These are phyloP conservation scores for Drosophila mauritiana DNA, from an alignment of 1,140 invertebrate genomes.

Conservation along the genomic window DNA sequence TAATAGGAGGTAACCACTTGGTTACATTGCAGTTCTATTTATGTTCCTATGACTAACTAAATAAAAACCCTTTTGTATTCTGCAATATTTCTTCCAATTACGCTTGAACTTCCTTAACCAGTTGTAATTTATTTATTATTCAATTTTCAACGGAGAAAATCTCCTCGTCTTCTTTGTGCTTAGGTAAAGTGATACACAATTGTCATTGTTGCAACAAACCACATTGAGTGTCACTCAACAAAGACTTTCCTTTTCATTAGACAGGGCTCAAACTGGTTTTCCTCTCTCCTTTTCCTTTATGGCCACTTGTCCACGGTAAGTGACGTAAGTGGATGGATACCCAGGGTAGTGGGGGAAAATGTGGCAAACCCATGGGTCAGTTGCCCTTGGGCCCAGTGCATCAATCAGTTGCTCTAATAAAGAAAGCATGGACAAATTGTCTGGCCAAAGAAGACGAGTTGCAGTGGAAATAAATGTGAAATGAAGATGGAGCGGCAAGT, in stretches of 20 bases:
- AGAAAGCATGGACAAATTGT: slow-evolving; percentile 49
- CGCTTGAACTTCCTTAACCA: not conserved
- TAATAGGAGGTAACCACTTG: too few relatives aligned
- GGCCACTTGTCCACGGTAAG: slow-evolving; percentile 32
- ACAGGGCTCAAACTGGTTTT: slow-evolving; percentile 30
- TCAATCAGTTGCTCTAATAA: slow-evolving; percentile 43
- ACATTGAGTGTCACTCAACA: slow-evolving; percentile 55
- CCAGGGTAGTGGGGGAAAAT: slow-evolving; percentile 6
- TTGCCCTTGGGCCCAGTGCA: slow-evolving; percentile 65
- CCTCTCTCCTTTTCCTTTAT: slow-evolving; percentile 4
- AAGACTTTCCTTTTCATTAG: slow-evolving; percentile 70
- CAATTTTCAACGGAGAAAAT: slow-evolving; percentile 5
- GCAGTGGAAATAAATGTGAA: slow-evolving; percentile 48
- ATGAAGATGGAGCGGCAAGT: slow-evolving; percentile 14
- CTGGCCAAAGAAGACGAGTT: slow-evolving; percentile 8
- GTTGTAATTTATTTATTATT: slow-evolving; percentile 5
- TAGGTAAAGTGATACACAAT: slow-evolving; percentile 34
- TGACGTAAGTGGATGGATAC: slow-evolving; percentile 57
- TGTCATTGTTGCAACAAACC: slow-evolving; percentile 31
- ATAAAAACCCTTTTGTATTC: not conserved
- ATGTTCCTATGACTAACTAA: too few relatives aligned
- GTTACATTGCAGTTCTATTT: too few relatives aligned
- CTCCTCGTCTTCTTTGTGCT: slow-evolving; percentile 11
- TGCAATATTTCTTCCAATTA: not conserved
- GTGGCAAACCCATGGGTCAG: slow-evolving; percentile 10